phyloP scores from a whole-genome alignment of 2,888 invertebrate genomes.

The Carpatolechia fugitivella region DNA sequence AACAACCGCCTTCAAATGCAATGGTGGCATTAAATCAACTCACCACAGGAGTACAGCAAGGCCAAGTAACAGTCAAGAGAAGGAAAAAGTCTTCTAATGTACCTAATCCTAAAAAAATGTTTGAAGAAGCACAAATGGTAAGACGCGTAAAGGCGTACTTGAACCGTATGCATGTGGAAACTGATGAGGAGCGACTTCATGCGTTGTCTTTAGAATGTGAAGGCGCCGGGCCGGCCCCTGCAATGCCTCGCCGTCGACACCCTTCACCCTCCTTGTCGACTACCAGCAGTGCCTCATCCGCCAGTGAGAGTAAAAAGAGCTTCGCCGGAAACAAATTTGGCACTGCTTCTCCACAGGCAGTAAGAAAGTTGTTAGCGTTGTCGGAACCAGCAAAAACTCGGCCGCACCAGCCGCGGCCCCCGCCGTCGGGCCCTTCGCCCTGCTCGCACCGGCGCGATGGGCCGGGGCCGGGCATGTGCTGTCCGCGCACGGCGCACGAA shows the following conservation, averaged over 20 bases:
- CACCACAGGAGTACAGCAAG: slow-evolving; percentile 84
- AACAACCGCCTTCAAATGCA: slow-evolving; percentile 92
- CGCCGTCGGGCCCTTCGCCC: slow-evolving; percentile 82
- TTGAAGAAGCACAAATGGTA: slow-evolving; percentile 99
- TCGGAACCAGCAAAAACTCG: slow-evolving; percentile 93
- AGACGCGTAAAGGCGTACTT: slow-evolving; percentile 97
- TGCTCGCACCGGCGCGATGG: slow-evolving; percentile 82
- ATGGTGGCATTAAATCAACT: slow-evolving; percentile 94
- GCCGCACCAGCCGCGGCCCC: slow-evolving; percentile 89
- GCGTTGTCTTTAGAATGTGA: slow-evolving; percentile 95
- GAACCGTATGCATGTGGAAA: slow-evolving; percentile 93
- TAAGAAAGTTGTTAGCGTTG: slow-evolving; percentile 95
- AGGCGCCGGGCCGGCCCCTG: slow-evolving; percentile 80
- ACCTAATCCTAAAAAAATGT: slow-evolving; percentile 98
- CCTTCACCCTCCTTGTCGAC: slow-evolving; percentile 96
- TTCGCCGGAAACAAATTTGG: slow-evolving; percentile 85
- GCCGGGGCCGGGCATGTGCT: slow-evolving; percentile 71
- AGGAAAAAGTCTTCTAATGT: slow-evolving; percentile 93
- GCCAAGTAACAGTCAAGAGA: slow-evolving; percentile 92
- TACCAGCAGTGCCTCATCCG: slow-evolving; percentile 93
- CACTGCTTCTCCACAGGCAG: slow-evolving; percentile 97
- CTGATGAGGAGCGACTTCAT: slow-evolving; percentile 94
- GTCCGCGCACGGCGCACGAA: slow-evolving; percentile 86
- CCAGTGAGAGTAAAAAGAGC: slow-evolving; percentile 85
- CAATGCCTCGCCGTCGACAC: slow-evolving; percentile 87